phyloP scores from a whole-genome alignment of 2,888 invertebrate species.

The Megaustenia siamemsis region DNA sequence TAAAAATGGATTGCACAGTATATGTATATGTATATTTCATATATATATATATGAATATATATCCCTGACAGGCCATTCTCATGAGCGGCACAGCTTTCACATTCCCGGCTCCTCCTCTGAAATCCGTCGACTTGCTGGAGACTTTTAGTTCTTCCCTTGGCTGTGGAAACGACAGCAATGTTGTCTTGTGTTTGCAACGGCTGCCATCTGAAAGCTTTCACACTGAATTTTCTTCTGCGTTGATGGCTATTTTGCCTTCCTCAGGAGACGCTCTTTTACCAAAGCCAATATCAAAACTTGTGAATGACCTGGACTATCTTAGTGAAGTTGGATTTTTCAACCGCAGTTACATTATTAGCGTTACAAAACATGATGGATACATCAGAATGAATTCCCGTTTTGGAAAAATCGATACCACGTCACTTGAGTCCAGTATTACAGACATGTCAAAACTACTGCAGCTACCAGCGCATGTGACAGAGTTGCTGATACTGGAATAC shows the following conservation, averaged over 20 bases:
- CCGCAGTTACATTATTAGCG: constrained; percentile 9
- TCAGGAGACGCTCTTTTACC: neutral
- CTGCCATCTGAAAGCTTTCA: neutral
- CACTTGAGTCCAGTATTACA: neutral
- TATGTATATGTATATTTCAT: too few relatives aligned
- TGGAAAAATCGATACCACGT: neutral
- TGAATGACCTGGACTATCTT: neutral
- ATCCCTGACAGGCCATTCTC: neutral
- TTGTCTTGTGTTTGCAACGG: neutral
- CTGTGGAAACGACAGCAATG: neutral
- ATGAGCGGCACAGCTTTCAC: neutral
- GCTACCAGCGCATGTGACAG: neutral
- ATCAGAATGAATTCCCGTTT: neutral
- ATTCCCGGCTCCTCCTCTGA: neutral
- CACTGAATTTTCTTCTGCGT: neutral
- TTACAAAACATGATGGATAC: constrained; percentile 2
- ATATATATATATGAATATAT: too few relatives aligned
- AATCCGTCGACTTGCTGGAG: neutral
- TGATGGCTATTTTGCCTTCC: neutral
- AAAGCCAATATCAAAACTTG: neutral
- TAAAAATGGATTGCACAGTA: too few relatives aligned
- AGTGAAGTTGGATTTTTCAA: neutral
- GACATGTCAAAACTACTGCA: neutral
- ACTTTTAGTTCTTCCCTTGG: neutral
- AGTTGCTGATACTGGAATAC: neutral